Base-by-base conservation (phyloP, 2,888 invertebrate species). In the Eupithecia inturbata region DNA sequence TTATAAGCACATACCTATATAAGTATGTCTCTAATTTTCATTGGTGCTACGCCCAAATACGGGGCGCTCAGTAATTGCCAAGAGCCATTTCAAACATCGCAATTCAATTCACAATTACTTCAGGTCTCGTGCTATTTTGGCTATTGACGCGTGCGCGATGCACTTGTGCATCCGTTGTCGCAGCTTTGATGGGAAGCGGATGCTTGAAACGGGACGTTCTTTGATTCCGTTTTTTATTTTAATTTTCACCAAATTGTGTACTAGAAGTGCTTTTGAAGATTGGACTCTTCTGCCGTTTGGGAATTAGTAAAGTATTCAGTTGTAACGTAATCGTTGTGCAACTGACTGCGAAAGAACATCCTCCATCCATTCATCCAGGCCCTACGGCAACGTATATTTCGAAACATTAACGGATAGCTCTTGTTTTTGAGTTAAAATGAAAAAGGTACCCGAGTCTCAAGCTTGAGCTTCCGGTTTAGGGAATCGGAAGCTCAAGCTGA, bases 111-210 rank as follows among this genome's bases (percentile, higher is more conserved):
- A n/a, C n/a, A 62, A 73, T 70, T 31, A 57, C 68, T 22, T 26
- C 45, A 62, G 69, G 62, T 63, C 22, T 70, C 28, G 49, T 63
- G 49, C 73, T 70, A 68, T 63, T 68, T 68, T 10, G 49, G 26
- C 22, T 28, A 63, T 28, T 71, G 77, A 74, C 76, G 74, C 72
- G 6, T 14, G 67, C 72, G 67, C 71, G 33, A 69, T 69, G 60
- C 64, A 62, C 60, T 57, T 26, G 39, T 10, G 31, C 31, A 67
- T 67, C 67, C 67, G 49, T 19, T 62, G 12, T 19, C 62, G 62
- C 7, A 28, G 31, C 31, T 31, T 62, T 62, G 19, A 31, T 62
- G 31, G 62, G 9, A 62, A 62, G 22, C 7, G 28, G 31, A 19
- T 31, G 62, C 57, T 12, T 57, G 3, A 14, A 26, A 4, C 26